A percentile compares a stretch with the other conserved stretches of the same genome.
Conservation (phyloP, 1,140 invertebrate genomes). For the Cydia pomonella region DNA sequence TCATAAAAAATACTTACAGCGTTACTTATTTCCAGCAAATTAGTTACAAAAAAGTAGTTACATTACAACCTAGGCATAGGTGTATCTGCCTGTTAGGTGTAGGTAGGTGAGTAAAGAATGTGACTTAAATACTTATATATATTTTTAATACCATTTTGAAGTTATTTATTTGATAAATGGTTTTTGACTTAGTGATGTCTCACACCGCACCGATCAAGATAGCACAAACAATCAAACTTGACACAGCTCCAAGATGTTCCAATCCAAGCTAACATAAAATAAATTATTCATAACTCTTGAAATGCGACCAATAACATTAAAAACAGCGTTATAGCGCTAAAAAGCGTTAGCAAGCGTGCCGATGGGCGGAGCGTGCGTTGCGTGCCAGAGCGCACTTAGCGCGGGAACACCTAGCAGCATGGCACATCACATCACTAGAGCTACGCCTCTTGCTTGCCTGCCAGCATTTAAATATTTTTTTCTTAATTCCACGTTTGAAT, state of each 20-base stretch:
- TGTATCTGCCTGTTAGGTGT: no score
- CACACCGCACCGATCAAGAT: not conserved
- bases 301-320: constrained; percentile 34
- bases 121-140: no score
- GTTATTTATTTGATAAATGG: not conserved
- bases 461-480: constrained; percentile 29
- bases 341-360: constrained; percentile 60
- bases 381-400: constrained; percentile 70
- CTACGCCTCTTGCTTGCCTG: constrained; percentile 67
- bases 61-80: no score
- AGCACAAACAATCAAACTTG: not conserved
- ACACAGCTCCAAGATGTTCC: not conserved
- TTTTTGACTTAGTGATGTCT: not conserved
- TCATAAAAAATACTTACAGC: no score
- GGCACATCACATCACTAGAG: constrained; percentile 70
- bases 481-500: constrained; percentile 24
- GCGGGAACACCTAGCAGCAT: constrained; percentile 68
- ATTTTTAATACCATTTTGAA: no score
- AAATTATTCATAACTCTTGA: constrained; percentile 29
- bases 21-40: no score
- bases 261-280: constrained; percentile 27
- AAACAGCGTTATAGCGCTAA: constrained; percentile 37
- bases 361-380: constrained; percentile 69
- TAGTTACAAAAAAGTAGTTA: no score
- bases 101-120: no score